These are phyloP conservation scores for Drosophila tanythrix DNA, from an alignment of 2,888 invertebrate species.

Conservation along the genomic window DNA sequence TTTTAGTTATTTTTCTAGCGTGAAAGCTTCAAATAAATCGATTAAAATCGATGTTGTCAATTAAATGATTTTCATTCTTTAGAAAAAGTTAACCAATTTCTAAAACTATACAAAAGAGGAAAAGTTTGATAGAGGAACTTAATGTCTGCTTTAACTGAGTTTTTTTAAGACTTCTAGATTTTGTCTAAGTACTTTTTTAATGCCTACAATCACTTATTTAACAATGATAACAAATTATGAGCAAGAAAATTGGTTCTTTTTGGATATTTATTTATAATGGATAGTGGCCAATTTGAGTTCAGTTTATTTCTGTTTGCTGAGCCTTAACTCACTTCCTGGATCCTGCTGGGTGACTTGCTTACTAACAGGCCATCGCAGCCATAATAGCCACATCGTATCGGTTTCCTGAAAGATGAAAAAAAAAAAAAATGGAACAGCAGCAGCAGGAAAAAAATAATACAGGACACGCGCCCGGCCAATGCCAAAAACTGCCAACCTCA, in stretches of 20 bases:
- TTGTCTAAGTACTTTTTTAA: not conserved
- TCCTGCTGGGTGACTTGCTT: conserved; percentile 69
- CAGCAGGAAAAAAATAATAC: conserved; percentile 30
- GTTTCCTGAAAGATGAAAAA: conserved; percentile 71
- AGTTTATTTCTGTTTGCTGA: conserved; percentile 62
- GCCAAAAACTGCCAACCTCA: conserved; percentile 57
- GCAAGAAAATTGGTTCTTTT: not conserved
- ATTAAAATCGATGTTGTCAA: not conserved
- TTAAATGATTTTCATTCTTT: not conserved
- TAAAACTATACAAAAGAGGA: too few species aligned
- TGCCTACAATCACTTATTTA: not conserved
- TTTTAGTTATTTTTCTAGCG: not conserved
- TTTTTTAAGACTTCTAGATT: not conserved
- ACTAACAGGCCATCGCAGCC: conserved; percentile 61
- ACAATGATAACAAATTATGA: not conserved
- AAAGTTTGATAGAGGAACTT: not conserved
- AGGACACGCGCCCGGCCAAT: conserved; percentile 51
- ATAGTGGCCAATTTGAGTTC: conserved; percentile 62
- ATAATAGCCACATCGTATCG: conserved; percentile 74
- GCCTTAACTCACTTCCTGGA: conserved; percentile 62
- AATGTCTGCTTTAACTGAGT: not conserved
- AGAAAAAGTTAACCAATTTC: not conserved
- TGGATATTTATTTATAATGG: conserved; percentile 54
- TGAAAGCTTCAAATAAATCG: not conserved
- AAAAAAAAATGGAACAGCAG: conserved; percentile 19